A percentile compares a stretch with the other conserved stretches of the same genome.
phyloP scores from a whole-genome alignment of 1,140 invertebrate species.

The Lasaia peninsularis region DNA sequence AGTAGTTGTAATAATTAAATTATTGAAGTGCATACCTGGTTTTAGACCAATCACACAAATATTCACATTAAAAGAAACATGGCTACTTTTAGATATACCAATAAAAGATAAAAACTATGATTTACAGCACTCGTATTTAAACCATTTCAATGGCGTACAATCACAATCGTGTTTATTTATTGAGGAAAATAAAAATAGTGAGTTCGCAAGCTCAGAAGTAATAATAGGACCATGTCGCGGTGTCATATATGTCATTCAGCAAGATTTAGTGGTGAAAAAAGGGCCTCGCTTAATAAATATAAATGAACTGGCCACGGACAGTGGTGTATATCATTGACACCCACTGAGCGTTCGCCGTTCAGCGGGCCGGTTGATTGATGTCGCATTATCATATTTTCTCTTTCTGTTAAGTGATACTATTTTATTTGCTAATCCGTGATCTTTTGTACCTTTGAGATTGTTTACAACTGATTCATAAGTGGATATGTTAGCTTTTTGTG shows the following conservation, averaged over 20 bases:
- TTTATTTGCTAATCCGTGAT: not conserved
- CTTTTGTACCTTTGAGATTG: not conserved
- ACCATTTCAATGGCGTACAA: constrained; percentile 4
- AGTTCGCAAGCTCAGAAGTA: constrained; percentile 16
- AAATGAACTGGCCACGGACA: constrained; percentile 41
- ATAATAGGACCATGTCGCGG: constrained; percentile 32
- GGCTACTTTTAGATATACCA: not conserved
- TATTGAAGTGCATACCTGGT: too few relatives aligned
- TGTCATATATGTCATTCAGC: constrained; percentile 32
- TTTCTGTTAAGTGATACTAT: constrained; percentile 8
- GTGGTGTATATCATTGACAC: constrained; percentile 54
- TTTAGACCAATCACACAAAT: too few relatives aligned
- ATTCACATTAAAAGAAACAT: not conserved
- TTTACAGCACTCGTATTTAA: constrained; percentile 5
- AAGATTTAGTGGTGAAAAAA: constrained; percentile 45
- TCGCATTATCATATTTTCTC: constrained; percentile 11
- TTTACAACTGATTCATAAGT: too few relatives aligned
- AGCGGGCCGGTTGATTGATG: constrained; percentile 7
- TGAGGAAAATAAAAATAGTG: constrained; percentile 7
- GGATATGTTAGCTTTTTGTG: too few relatives aligned
- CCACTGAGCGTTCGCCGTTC: constrained; percentile 40
- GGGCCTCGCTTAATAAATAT: constrained; percentile 53
- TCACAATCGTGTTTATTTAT: constrained; percentile 10
- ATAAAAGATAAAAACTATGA: constrained; percentile 26
- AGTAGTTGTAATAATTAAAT: too few relatives aligned